Evolutionary conservation across 2,888 invertebrate genomes (phyloP).

Genomic region (Drosophila recens): DNA sequence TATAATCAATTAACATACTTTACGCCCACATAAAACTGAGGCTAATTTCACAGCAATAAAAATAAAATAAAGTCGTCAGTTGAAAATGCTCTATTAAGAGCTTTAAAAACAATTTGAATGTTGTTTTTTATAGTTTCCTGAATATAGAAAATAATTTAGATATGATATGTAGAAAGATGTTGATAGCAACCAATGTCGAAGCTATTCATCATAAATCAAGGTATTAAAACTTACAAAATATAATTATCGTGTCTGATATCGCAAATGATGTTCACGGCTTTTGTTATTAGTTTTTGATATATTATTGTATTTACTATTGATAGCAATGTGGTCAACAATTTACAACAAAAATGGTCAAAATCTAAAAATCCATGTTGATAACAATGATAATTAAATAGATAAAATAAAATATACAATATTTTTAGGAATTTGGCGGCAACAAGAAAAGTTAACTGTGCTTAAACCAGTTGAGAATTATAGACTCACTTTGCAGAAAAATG

Average conservation of each 20-base stretch:
- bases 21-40: conserved; percentile 27
- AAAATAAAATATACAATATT: not conserved
- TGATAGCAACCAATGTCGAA: conserved; percentile 23
- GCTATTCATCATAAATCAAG: conserved; percentile 39
- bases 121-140: not conserved
- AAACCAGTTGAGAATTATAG: conserved; percentile 3
- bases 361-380: conserved; percentile 31
- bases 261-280: conserved; percentile 7
- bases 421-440: conserved; percentile 16
- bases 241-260: conserved; percentile 33
- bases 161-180: conserved; percentile 7
- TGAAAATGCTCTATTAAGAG: conserved; percentile 17
- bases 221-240: conserved; percentile 26
- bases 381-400: not conserved
- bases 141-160: conserved; percentile 13
- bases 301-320: conserved; percentile 27
- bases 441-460: conserved; percentile 1
- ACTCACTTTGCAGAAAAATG: too few species aligned
- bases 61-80: not conserved
- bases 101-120: conserved; percentile 49
- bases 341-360: conserved; percentile 35
- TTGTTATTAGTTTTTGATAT: conserved; percentile 40
- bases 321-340: conserved; percentile 42
- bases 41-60: conserved; percentile 5
- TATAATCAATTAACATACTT: conserved; percentile 23